Evolutionary conservation across 2,113 vertebrate genomes (phyloP).

Genomic region (Oryzias woworae): DNA sequence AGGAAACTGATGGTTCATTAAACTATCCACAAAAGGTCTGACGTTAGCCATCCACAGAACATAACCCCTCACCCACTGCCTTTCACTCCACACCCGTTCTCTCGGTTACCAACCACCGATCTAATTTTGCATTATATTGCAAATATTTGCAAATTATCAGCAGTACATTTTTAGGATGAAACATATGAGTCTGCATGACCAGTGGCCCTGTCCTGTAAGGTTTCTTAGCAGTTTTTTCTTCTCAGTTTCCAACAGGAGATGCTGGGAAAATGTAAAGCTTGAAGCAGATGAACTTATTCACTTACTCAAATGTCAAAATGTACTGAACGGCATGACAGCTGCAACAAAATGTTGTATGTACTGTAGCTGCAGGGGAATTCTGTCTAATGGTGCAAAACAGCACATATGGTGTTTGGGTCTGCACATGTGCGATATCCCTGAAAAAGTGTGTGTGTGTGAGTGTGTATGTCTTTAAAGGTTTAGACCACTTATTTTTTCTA

Average conservation of each 20-base stretch:
- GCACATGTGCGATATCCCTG: conserved; percentile 5
- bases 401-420: conserved; percentile 33
- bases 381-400: conserved; percentile 14
- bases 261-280: not conserved
- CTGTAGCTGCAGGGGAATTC: conserved; percentile 21
- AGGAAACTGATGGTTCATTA: too few relatives aligned
- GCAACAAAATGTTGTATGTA: conserved; percentile 13
- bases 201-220: too few relatives aligned
- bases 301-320: conserved; percentile 23
- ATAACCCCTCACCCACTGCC: too few relatives aligned
- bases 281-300: conserved; percentile 3
- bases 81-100: too few relatives aligned
- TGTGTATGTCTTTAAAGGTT: conserved; percentile 7
- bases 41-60: too few relatives aligned
- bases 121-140: too few relatives aligned
- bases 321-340: conserved; percentile 26
- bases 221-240: not conserved
- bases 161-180: too few relatives aligned
- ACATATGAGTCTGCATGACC: too few relatives aligned
- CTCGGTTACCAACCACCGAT: too few relatives aligned
- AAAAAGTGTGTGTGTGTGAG: conserved; percentile 17
- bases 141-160: too few relatives aligned
- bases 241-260: not conserved
- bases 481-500: conserved; percentile 3
- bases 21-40: too few relatives aligned